Percentiles rank a stretch among this genome's conserved stretches.
phyloP scores from a whole-genome alignment of 2,888 invertebrate genomes.

The Nomada flava region DNA sequence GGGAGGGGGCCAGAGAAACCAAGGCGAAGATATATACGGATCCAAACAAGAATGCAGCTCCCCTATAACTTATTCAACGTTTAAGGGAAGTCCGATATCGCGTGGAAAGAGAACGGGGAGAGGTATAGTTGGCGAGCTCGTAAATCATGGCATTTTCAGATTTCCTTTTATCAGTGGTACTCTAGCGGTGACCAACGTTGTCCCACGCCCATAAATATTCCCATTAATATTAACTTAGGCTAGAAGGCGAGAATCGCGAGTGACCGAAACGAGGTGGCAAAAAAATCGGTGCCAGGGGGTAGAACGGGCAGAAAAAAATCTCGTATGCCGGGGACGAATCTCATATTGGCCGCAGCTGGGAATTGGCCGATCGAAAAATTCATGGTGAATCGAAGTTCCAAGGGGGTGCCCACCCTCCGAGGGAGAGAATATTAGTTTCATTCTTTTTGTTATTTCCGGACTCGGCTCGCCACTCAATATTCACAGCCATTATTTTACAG shows the following conservation, averaged over 20 bases:
- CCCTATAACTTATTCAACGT: slow-evolving; percentile 80
- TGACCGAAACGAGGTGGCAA: slow-evolving; percentile 68
- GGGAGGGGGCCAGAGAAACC: neutral
- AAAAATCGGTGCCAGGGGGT: slow-evolving; percentile 54
- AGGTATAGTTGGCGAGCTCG: slow-evolving; percentile 55
- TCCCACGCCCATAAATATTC: slow-evolving; percentile 83
- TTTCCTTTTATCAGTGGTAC: slow-evolving; percentile 82
- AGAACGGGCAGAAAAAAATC: slow-evolving; percentile 74
- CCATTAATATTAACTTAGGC: slow-evolving; percentile 84
- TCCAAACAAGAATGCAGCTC: slow-evolving; percentile 55
- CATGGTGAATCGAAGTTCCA: slow-evolving; percentile 71
- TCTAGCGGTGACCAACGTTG: slow-evolving; percentile 73
- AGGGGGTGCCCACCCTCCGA: slow-evolving; percentile 18
- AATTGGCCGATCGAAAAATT: slow-evolving; percentile 81
- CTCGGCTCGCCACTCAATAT: too few relatives aligned
- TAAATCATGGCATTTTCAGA: slow-evolving; percentile 84
- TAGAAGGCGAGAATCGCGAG: slow-evolving; percentile 76
- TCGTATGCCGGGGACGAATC: slow-evolving; percentile 82
- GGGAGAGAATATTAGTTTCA: slow-evolving; percentile 47
- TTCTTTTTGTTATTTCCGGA: slow-evolving; percentile 25
- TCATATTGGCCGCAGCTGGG: slow-evolving; percentile 83
- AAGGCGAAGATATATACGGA: neutral
- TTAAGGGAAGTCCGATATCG: slow-evolving; percentile 72
- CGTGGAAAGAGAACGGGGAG: slow-evolving; percentile 3
- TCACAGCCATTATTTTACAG: neutral